Evolutionary conservation across 2,888 invertebrate species (phyloP).

Genomic region (Acrobeloides nanus): DNA sequence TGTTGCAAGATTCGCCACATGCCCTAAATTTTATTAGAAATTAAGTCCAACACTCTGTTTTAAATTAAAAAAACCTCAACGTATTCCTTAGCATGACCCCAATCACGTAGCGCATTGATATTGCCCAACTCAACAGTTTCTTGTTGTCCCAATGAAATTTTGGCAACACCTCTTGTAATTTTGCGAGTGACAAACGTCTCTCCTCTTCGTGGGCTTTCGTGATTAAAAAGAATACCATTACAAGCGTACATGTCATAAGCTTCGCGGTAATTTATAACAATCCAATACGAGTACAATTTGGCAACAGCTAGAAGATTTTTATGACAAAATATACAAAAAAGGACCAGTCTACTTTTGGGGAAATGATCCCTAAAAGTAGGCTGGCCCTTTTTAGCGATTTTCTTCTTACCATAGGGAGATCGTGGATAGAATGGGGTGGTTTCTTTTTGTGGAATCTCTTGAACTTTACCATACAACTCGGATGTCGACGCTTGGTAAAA

Average conservation of each 20-base stretch:
- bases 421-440: constrained; percentile 90
- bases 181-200: constrained; percentile 98
- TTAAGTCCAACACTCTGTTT: constrained; percentile 1
- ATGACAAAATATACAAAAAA: too few relatives aligned
- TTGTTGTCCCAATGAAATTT: constrained; percentile 74
- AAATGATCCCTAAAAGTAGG: too few relatives aligned
- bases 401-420: constrained; percentile 80
- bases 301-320: constrained; percentile 74
- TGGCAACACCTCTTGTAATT: constrained; percentile 92
- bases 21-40: constrained; percentile 62
- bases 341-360: too few relatives aligned
- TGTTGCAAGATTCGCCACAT: constrained; percentile 99
- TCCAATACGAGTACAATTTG: constrained; percentile 91
- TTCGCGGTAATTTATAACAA: constrained; percentile 86
- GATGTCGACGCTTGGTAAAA: constrained; percentile 95
- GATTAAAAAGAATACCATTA: constrained; percentile 91
- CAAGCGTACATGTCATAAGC: constrained; percentile 90
- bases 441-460: constrained; percentile 84
- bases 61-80: constrained; percentile 53
- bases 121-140: constrained; percentile 78
- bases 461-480: constrained; percentile 85
- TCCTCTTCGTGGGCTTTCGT: constrained; percentile 83
- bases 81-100: constrained; percentile 66
- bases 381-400: too few relatives aligned
- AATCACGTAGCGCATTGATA: constrained; percentile 87